These are phyloP conservation scores for Drosophila gaucha DNA, from an alignment of 2,888 invertebrate genomes.

Conservation along the genomic window DNA sequence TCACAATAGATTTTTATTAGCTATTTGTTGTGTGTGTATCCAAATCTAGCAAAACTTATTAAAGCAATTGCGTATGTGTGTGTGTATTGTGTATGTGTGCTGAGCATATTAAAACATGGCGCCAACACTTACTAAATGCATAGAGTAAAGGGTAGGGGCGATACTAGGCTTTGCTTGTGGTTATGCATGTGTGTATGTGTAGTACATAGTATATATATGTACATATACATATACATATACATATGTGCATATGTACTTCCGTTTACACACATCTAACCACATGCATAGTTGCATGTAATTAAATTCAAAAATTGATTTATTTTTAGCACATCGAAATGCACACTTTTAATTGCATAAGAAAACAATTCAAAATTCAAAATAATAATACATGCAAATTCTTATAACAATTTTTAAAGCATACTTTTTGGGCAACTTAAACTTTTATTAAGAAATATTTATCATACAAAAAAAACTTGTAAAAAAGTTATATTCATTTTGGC, in stretches of 20 bases:
- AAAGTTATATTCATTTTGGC: too few relatives aligned
- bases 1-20: constrained; percentile 64
- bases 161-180: constrained; percentile 8
- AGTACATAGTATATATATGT: background rate
- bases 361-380: background rate
- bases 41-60: constrained; percentile 56
- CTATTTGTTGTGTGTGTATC: constrained; percentile 43
- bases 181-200: constrained; percentile 6
- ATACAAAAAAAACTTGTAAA: too few relatives aligned
- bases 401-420: background rate
- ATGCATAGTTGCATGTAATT: constrained; percentile 12
- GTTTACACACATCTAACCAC: background rate
- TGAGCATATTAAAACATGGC: constrained; percentile 24
- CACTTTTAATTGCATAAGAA: constrained; percentile 15
- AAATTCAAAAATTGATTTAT: constrained; percentile 47
- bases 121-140: constrained; percentile 37
- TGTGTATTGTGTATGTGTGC: constrained; percentile 6
- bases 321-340: constrained; percentile 20
- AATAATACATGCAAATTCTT: background rate
- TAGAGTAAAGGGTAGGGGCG: background rate
- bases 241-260: background rate
- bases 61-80: constrained; percentile 18
- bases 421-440: constrained; percentile 2
- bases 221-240: background rate
- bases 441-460: too few relatives aligned